phyloP scores from a whole-genome alignment of 2,797 vertebrate species.

The Echeneis naucrates region DNA sequence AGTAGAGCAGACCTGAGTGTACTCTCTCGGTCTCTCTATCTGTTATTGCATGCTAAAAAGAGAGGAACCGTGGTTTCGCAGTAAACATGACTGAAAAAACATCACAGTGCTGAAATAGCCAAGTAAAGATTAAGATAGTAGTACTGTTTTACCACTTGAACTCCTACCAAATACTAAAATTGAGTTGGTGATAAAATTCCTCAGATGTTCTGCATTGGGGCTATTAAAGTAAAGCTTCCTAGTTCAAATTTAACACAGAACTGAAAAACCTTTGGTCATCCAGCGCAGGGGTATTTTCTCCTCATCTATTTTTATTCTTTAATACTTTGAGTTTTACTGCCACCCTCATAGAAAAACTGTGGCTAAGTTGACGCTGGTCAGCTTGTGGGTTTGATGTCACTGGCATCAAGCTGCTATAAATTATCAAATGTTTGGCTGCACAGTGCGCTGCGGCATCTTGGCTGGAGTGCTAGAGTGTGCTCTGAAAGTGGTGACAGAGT shows the following conservation, averaged over 20 bases:
- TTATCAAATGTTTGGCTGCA: constrained; percentile 42
- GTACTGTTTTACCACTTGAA: not conserved
- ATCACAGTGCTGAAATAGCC: not conserved
- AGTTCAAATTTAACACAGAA: constrained; percentile 18
- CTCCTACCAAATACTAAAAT: not conserved
- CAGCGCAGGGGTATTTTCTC: constrained; percentile 10
- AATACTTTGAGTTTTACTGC: constrained; percentile 5
- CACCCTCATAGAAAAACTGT: constrained; percentile 18
- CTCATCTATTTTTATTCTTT: constrained; percentile 4
- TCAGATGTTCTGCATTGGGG: constrained; percentile 8
- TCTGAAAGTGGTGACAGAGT: constrained; percentile 34
- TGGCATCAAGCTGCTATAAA: constrained; percentile 41
- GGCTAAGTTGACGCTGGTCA: constrained; percentile 22
- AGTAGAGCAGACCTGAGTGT: constrained; percentile 49
- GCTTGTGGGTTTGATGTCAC: constrained; percentile 45
- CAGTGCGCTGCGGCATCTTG: constrained; percentile 17
- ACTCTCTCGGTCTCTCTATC: constrained; percentile 12
- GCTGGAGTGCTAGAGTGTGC: constrained; percentile 19
- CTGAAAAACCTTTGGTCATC: constrained; percentile 15
- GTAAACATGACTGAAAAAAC: not conserved
- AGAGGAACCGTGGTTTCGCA: constrained; percentile 8
- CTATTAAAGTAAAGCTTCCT: not conserved
- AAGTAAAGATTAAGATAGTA: not conserved
- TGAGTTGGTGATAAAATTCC: not conserved
- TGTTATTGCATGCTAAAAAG: constrained; percentile 25